Conservation (phyloP, 2,113 vertebrate genomes). For the Spea bombifrons region DNA sequence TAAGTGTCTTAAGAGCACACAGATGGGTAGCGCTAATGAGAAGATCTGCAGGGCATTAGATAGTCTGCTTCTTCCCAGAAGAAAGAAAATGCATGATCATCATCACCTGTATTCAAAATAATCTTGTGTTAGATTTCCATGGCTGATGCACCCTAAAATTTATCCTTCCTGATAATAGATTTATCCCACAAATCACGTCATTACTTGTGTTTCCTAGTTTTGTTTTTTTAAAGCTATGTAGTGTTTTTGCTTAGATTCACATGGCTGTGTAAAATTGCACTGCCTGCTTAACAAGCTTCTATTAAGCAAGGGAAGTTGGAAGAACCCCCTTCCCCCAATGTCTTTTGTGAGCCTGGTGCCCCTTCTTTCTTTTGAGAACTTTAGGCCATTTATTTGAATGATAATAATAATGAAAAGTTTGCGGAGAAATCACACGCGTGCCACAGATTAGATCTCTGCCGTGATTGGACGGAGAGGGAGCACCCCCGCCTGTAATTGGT, state of each 20-base stretch:
- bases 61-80: background rate
- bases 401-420: conserved; percentile 78
- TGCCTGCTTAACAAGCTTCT: conserved; percentile 66
- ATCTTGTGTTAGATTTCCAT: background rate
- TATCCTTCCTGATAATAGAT: conserved; percentile 6
- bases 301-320: conserved; percentile 62
- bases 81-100: background rate
- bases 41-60: too few species aligned
- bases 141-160: background rate
- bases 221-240: conserved; percentile 8
- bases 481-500: conserved; percentile 78
- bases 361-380: conserved; percentile 56
- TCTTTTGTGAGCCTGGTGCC: conserved; percentile 39
- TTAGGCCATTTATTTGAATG: conserved; percentile 75
- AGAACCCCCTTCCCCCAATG: conserved; percentile 44
- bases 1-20: conserved; percentile 65
- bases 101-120: background rate
- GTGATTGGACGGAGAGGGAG: conserved; percentile 69
- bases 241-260: conserved; percentile 39
- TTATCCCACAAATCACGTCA: conserved; percentile 6
- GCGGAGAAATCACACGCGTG: conserved; percentile 89
- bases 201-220: conserved; percentile 19
- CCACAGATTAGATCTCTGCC: conserved; percentile 86
- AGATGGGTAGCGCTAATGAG: too few species aligned
- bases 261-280: conserved; percentile 46